These are phyloP conservation scores for Tringa solitaria DNA, from an alignment of 2,113 vertebrate genomes.

Conservation along the genomic window DNA sequence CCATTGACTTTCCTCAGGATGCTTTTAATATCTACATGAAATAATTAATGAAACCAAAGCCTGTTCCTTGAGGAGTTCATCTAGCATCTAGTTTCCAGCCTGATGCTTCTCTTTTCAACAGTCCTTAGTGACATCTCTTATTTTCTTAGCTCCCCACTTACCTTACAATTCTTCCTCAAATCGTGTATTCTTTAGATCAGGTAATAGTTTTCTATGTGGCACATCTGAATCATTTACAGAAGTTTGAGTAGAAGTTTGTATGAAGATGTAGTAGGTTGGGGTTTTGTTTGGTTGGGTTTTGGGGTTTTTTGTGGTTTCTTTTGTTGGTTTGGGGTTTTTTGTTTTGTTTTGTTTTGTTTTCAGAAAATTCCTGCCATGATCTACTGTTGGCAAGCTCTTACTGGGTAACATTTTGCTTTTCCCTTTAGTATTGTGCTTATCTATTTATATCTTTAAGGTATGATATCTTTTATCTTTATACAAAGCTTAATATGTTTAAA, in stretches of 20 bases:
- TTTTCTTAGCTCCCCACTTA: background rate
- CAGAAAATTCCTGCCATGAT: background rate
- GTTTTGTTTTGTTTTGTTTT: background rate
- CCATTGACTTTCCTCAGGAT: background rate
- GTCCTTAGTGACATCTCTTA: background rate
- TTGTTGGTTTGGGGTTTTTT: too few species aligned
- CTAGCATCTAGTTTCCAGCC: background rate
- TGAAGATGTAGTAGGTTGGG: background rate
- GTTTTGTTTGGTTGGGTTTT: background rate
- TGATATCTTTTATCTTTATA: too few species aligned
- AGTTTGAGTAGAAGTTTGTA: background rate
- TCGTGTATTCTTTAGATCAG: fast-evolving
- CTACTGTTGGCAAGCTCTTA: background rate
- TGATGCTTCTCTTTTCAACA: background rate
- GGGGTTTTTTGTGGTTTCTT: background rate
- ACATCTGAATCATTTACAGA: background rate
- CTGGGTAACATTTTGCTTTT: background rate
- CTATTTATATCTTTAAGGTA: background rate
- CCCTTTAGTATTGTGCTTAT: background rate
- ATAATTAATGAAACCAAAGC: background rate
- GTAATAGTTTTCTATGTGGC: background rate
- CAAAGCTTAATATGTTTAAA: background rate
- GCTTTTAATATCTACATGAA: background rate
- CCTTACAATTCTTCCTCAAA: background rate
- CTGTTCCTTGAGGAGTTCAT: background rate